Evolutionary conservation across 2,888 invertebrate species (phyloP).

Genomic region (Syrphus vitripennis): DNA sequence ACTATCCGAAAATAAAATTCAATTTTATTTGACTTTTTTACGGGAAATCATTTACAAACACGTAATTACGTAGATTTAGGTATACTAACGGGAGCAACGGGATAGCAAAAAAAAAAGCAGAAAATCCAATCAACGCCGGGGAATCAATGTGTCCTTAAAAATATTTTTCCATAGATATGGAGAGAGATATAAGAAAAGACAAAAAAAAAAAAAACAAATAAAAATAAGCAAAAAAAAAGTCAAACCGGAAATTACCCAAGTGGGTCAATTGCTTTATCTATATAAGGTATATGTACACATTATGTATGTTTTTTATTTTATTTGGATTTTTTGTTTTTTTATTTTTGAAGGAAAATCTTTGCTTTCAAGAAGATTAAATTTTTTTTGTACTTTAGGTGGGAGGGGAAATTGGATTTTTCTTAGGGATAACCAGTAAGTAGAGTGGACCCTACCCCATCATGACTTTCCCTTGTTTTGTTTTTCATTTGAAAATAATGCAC

Average conservation of each 20-base stretch:
- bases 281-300: neutral
- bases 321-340: neutral
- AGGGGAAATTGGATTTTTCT: neutral
- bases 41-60: constrained; percentile 32
- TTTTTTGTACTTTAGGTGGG: neutral
- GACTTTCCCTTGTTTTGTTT: too few species aligned
- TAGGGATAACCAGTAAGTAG: neutral
- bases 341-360: neutral
- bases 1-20: neutral
- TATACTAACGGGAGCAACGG: neutral
- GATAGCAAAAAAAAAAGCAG: neutral
- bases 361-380: neutral
- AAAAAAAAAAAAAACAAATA: neutral
- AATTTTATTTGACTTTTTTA: constrained; percentile 17
- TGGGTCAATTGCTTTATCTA: constrained; percentile 48
- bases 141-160: constrained; percentile 43
- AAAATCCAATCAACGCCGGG: constrained; percentile 28
- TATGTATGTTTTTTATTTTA: neutral
- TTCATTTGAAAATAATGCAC: neutral
- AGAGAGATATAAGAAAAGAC: neutral
- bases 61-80: constrained; percentile 23
- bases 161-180: neutral
- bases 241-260: constrained; percentile 56
- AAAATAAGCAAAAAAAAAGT: constrained; percentile 17
- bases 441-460: neutral